A percentile compares a stretch with the other conserved stretches of the same genome.
Evolutionary conservation across 2,113 vertebrate species (phyloP).

Genomic region (Poecile atricapillus): DNA sequence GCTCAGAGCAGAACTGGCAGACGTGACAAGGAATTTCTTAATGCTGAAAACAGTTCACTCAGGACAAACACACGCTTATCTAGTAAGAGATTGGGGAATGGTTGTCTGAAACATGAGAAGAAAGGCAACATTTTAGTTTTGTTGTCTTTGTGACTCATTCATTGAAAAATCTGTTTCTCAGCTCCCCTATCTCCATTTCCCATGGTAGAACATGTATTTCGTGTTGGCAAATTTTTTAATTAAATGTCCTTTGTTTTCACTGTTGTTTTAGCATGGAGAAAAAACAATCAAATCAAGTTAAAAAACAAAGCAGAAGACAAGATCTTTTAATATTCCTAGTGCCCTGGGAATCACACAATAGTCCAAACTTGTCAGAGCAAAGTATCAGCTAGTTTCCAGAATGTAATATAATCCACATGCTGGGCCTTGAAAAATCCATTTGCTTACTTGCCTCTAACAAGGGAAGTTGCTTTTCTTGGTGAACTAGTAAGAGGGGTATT

Average conservation of each 20-base stretch:
- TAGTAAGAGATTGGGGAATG: background rate
- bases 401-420: background rate
- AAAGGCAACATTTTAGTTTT: background rate
- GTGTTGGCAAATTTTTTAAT: background rate
- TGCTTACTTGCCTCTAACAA: background rate
- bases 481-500: background rate
- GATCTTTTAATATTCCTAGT: background rate
- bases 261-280: background rate
- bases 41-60: background rate
- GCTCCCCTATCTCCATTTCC: background rate
- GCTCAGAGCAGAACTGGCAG: background rate
- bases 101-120: background rate
- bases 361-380: background rate
- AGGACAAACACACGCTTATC: background rate
- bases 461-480: background rate
- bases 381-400: background rate
- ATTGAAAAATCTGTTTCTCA: background rate
- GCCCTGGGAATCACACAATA: background rate
- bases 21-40: background rate
- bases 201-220: background rate
- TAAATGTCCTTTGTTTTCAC: background rate
- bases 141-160: background rate
- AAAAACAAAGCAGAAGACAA: slow-evolving; percentile 1
- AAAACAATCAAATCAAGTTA: background rate
- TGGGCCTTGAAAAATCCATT: background rate